Evolutionary conservation across 2,113 vertebrate species (phyloP), one percentile per base, ranked within the genome.

Genomic region (Nannospalax galili): DNA sequence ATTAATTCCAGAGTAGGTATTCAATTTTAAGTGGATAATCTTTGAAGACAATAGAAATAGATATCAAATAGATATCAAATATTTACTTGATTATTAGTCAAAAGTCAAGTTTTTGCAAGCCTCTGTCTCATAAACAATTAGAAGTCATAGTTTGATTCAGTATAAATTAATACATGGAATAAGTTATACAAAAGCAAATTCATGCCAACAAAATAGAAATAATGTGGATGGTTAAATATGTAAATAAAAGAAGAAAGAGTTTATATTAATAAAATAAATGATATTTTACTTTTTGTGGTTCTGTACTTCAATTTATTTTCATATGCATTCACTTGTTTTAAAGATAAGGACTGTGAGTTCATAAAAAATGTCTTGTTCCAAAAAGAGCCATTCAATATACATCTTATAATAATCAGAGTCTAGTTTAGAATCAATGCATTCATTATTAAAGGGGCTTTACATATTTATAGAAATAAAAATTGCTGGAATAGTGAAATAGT

Each of bases 401-500:
- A 93, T 91, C 17, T 85, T 22, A n/a, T n/a, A n/a, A n/a, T 20
- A 79, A 35, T 77, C 69, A 42, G 8, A 60, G 28, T 85, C 93
- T 89, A 62, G 37, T 91, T 96, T 16, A 45, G 45, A 84, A 95
- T 92, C 90, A 94, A 78, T 80, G 72, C 3, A 92, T 93, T 95
- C 90, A 89, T 86, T 92, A 67, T 67, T 37, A 24, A 26, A 93
- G 64, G 65, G 22, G 12, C 48, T 84, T 70, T 77, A 20, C 35
- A 32, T 60, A 67, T 93, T 84, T 97, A 84, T 85, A 72, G 67
- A 93, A 90, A 77, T 52, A 79, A 69, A 20, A 58, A 35, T 96
- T 97, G 45, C 84, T 79, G 69, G 84, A 95, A 97, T 88, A 70
- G 64, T 91, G 72, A 93, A 92, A 82, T 90, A 77, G 64, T 69